Conservation (phyloP, 2,797 vertebrate species). For the Trachops cirrhosus region DNA sequence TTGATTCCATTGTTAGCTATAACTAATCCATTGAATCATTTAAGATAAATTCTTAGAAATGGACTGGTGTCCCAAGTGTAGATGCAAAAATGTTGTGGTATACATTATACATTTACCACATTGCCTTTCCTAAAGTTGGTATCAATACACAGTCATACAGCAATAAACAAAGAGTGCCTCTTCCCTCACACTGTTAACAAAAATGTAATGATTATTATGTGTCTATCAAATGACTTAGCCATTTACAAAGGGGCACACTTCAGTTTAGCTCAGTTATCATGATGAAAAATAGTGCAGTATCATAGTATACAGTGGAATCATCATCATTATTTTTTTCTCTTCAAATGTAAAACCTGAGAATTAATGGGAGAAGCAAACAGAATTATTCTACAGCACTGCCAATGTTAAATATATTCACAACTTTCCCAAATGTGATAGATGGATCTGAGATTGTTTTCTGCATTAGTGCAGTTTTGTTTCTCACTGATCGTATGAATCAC, state of each 20-base stretch:
- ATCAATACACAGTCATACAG: background rate
- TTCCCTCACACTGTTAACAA: background rate
- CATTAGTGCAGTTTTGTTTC: constrained; percentile 26
- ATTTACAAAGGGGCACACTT: background rate
- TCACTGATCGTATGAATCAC: constrained; percentile 17
- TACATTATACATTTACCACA: background rate
- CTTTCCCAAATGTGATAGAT: constrained; percentile 24
- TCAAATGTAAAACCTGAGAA: constrained; percentile 28
- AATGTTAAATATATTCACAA: background rate
- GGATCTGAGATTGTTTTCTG: constrained; percentile 48
- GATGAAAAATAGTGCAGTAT: background rate
- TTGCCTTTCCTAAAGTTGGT: background rate
- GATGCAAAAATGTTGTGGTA: background rate
- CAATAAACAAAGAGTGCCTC: background rate
- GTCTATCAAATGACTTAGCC: background rate
- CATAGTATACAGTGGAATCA: background rate
- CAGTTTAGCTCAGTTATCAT: background rate
- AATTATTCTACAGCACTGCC: constrained; percentile 36
- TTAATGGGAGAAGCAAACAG: constrained; percentile 22
- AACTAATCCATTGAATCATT: background rate
- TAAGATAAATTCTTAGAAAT: background rate
- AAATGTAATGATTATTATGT: background rate
- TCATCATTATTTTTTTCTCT: background rate
- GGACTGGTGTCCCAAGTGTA: background rate
- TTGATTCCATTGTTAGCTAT: background rate